phyloP scores from a whole-genome alignment of 2,113 vertebrate genomes.

The Plectropomus leopardus region DNA sequence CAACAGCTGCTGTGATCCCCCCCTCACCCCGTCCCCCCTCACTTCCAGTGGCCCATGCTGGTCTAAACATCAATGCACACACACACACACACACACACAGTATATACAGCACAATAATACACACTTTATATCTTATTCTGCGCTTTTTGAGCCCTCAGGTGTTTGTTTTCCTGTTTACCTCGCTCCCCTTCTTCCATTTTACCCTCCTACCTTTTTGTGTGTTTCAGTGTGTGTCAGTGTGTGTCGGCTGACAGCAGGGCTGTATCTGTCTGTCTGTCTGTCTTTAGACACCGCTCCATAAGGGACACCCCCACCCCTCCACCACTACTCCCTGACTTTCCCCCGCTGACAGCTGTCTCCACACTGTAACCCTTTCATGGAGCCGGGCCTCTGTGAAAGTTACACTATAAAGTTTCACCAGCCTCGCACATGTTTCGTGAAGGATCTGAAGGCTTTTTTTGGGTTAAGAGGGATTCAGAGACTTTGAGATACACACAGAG shows the following conservation, averaged over 20 bases:
- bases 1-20: conserved; percentile 84
- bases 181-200: background rate
- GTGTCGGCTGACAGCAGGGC: conserved; percentile 53
- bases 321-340: conserved; percentile 12
- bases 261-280: conserved; percentile 61
- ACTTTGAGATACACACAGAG: conserved; percentile 12
- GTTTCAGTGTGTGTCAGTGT: conserved; percentile 40
- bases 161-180: conserved; percentile 16
- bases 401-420: conserved; percentile 61
- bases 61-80: conserved; percentile 47
- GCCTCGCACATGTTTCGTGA: conserved; percentile 41
- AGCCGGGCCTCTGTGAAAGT: conserved; percentile 67
- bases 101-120: conserved; percentile 6
- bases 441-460: conserved; percentile 49
- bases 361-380: conserved; percentile 74
- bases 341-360: conserved; percentile 79
- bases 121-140: background rate
- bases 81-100: conserved; percentile 6
- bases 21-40: conserved; percentile 32
- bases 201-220: conserved; percentile 3
- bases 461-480: conserved; percentile 41
- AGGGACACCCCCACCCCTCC: conserved; percentile 32
- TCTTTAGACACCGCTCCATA: conserved; percentile 54
- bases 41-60: conserved; percentile 60
- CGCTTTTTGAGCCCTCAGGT: background rate